Percentiles rank a stretch among this genome's conserved stretches.
These are phyloP conservation scores for Pristionchus exspectatus DNA, from an alignment of 2,888 invertebrate genomes.

Conservation along the genomic window DNA sequence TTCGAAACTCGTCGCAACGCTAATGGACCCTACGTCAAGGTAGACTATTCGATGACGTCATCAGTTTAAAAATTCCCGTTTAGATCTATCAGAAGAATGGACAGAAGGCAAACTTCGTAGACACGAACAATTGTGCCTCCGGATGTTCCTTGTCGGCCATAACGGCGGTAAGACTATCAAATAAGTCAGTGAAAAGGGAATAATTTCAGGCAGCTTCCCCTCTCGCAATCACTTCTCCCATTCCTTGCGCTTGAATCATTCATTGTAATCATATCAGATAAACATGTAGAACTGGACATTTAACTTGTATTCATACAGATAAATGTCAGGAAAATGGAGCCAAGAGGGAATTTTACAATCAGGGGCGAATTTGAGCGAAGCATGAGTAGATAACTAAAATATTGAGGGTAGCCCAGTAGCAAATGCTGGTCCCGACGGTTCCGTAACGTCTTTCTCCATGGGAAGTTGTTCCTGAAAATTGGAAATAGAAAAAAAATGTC, in stretches of 20 bases:
- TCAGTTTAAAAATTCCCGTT: neutral
- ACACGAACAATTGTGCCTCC: neutral
- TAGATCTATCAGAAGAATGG: slow-evolving; percentile 17
- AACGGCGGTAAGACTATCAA: slow-evolving; percentile 2
- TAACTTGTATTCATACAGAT: too few species aligned
- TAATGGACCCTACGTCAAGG: slow-evolving; percentile 30
- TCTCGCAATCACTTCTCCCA: slow-evolving; percentile 7
- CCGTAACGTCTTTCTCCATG: too few species aligned
- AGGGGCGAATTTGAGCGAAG: too few species aligned
- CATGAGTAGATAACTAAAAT: too few species aligned
- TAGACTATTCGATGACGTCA: neutral
- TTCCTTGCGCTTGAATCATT: neutral
- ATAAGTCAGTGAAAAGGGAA: too few species aligned
- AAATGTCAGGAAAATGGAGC: too few species aligned
- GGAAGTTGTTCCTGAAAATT: too few species aligned
- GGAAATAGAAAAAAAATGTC: too few species aligned
- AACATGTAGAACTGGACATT: neutral
- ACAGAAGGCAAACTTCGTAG: slow-evolving; percentile 26
- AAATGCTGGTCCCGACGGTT: too few species aligned
- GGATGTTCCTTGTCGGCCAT: neutral
- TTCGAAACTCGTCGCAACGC: slow-evolving; percentile 36
- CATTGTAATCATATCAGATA: neutral
- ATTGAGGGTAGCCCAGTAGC: too few species aligned
- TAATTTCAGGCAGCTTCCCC: slow-evolving; percentile 12
- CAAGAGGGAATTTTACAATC: too few species aligned